A percentile compares a stretch with the other conserved stretches of the same genome.
Evolutionary conservation across 2,113 vertebrate genomes (phyloP).

Genomic region (Pedionomus torquatus): DNA sequence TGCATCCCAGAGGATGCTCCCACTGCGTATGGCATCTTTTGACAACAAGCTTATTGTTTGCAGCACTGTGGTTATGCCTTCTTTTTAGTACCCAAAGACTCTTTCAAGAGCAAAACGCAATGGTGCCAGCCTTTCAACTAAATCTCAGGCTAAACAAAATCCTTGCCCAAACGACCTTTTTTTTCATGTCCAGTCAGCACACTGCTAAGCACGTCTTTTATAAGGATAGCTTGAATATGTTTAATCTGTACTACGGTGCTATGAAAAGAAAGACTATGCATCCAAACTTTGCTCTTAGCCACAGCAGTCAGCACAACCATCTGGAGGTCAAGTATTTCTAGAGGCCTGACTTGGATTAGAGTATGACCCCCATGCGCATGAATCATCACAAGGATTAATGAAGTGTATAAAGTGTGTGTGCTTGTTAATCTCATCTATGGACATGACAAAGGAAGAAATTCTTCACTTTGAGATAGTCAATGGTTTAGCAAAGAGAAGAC

Average conservation of each 20-base stretch:
- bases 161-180: neutral
- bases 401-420: conserved; percentile 26
- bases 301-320: conserved; percentile 8
- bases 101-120: neutral
- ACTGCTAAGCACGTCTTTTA: neutral
- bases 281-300: neutral
- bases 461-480: conserved; percentile 45
- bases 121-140: neutral
- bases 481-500: conserved; percentile 38
- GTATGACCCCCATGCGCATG: neutral
- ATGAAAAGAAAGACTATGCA: neutral
- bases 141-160: neutral
- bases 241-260: neutral
- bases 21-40: neutral
- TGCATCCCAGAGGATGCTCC: neutral
- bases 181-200: neutral
- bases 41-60: neutral
- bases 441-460: conserved; percentile 62
- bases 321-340: conserved; percentile 51
- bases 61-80: neutral
- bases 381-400: conserved; percentile 42
- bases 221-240: neutral
- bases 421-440: conserved; percentile 43
- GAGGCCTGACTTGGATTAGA: conserved; percentile 48
- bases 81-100: neutral